Evolutionary conservation across 2,888 invertebrate genomes (phyloP).

Genomic region (Ormyrus thymus): DNA sequence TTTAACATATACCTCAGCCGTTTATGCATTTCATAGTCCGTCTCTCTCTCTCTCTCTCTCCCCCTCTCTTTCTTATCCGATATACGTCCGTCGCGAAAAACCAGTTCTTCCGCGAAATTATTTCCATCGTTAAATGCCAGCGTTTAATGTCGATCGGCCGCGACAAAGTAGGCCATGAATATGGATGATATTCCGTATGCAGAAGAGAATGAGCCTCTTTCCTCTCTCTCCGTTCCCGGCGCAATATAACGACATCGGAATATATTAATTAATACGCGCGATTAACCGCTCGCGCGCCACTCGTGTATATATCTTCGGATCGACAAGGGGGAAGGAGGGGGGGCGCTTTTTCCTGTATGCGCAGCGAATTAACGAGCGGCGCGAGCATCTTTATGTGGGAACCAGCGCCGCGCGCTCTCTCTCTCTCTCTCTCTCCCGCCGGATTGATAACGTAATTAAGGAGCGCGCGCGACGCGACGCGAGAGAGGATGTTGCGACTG

Average conservation of each 20-base stretch:
- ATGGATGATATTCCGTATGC: constrained; percentile 61
- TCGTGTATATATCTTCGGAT: too few relatives aligned
- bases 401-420: background rate
- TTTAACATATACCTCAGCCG: too few relatives aligned
- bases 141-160: constrained; percentile 61
- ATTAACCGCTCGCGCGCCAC: background rate
- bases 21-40: too few relatives aligned
- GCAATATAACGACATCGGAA: background rate
- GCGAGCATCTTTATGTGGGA: constrained; percentile 7
- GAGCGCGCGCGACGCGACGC: background rate
- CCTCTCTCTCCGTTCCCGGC: background rate
- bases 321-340: background rate
- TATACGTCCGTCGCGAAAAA: constrained; percentile 55
- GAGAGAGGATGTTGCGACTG: background rate
- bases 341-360: too few relatives aligned
- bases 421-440: too few relatives aligned
- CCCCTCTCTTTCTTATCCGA: constrained; percentile 34
- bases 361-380: background rate
- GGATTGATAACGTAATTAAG: constrained; percentile 48
- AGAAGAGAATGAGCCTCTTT: background rate
- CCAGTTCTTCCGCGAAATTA: constrained; percentile 65
- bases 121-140: constrained; percentile 65
- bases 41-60: background rate
- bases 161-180: constrained; percentile 60
- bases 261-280: constrained; percentile 41